Evolutionary conservation across 2,113 vertebrate species (phyloP).

Genomic region (Perca flavescens): DNA sequence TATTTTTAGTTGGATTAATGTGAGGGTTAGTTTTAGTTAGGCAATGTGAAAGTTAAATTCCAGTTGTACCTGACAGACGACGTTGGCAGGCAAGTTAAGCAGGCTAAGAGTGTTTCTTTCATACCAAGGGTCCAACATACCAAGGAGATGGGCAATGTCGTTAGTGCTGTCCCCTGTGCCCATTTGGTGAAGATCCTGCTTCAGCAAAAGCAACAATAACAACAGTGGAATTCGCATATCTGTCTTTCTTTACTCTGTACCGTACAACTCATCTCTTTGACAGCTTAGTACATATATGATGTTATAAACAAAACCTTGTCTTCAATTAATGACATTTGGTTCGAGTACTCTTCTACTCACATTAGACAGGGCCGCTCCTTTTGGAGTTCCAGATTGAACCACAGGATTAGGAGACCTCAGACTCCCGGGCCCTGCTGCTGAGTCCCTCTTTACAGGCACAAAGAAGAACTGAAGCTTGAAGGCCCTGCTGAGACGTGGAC

Average conservation of each 20-base stretch:
- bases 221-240: neutral
- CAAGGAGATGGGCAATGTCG: slow-evolving; percentile 93
- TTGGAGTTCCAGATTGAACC: slow-evolving; percentile 45
- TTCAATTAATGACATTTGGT: neutral
- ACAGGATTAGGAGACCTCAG: slow-evolving; percentile 48
- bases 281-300: neutral
- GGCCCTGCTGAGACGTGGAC: slow-evolving; percentile 88
- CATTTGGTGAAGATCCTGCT: slow-evolving; percentile 63
- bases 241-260: neutral
- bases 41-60: neutral
- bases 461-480: slow-evolving; percentile 96
- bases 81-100: slow-evolving; percentile 89
- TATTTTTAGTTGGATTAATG: neutral
- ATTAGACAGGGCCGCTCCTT: slow-evolving; percentile 24
- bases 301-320: neutral
- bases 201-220: slow-evolving; percentile 20
- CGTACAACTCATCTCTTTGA: neutral
- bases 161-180: slow-evolving; percentile 89
- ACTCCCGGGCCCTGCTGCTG: slow-evolving; percentile 16
- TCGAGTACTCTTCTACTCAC: slow-evolving; percentile 57
- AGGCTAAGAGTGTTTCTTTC: slow-evolving; percentile 93
- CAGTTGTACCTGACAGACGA: slow-evolving; percentile 91
- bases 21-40: neutral
- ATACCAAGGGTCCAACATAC: slow-evolving; percentile 98
- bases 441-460: slow-evolving; percentile 89